Conservation (phyloP, 2,113 vertebrate species). For the Isurus oxyrinchus region DNA sequence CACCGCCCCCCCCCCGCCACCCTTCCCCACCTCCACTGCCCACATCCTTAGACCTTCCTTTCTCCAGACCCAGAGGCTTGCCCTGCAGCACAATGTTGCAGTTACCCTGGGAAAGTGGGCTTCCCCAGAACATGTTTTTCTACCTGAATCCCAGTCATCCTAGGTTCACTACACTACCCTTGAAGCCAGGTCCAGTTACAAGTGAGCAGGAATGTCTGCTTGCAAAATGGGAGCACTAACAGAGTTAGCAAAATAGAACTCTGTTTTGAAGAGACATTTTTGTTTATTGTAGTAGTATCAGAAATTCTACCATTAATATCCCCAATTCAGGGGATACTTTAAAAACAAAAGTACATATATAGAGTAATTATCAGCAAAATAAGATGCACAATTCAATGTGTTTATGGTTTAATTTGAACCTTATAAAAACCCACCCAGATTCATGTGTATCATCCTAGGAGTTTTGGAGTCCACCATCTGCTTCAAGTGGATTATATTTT, state of each 20-base stretch:
- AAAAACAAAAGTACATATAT: neutral
- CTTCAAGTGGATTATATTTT: neutral
- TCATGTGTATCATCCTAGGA: neutral
- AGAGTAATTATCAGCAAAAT: neutral
- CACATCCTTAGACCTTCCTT: neutral
- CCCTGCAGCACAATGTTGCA: neutral
- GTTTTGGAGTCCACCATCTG: slow-evolving; percentile 5
- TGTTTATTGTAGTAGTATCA: neutral
- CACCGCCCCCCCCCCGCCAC: too few relatives aligned
- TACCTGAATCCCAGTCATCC: too few relatives aligned
- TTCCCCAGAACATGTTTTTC: neutral
- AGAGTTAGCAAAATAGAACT: neutral
- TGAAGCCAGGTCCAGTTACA: slow-evolving; percentile 20
- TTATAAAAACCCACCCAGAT: neutral
- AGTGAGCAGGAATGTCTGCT: neutral
- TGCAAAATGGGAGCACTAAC: slow-evolving; percentile 1
- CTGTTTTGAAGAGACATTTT: neutral
- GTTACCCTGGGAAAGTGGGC: neutral
- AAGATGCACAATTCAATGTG: neutral
- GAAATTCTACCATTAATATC: neutral
- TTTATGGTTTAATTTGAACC: neutral
- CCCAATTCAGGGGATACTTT: neutral
- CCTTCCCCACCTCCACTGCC: neutral
- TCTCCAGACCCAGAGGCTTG: neutral
- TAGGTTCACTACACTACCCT: neutral